These are phyloP conservation scores for Cyaniris semiargus DNA, from an alignment of 2,888 invertebrate species.

Conservation along the genomic window DNA sequence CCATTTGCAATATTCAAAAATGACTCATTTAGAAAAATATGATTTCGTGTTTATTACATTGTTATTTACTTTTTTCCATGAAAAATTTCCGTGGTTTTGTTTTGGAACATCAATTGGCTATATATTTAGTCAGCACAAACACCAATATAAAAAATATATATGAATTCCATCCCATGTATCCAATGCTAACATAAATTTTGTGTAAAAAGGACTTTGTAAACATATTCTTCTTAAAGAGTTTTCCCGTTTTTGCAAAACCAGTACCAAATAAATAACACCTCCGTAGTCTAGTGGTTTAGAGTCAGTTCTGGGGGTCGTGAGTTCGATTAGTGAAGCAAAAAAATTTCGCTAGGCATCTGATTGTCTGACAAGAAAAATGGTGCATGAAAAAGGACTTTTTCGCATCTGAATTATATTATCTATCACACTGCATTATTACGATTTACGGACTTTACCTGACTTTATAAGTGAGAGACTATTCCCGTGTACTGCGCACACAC, in stretches of 20 bases:
- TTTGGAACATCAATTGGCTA: background rate
- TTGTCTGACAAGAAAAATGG: too few relatives aligned
- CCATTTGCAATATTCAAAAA: too few relatives aligned
- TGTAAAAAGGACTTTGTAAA: conserved; percentile 22
- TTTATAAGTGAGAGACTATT: background rate
- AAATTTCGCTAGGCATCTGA: too few relatives aligned
- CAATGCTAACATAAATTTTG: conserved; percentile 18
- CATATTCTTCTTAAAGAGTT: conserved; percentile 9
- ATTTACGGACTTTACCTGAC: background rate
- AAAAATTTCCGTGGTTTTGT: too few relatives aligned
- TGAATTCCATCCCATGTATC: background rate
- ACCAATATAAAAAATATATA: background rate
- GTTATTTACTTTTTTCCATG: too few relatives aligned
- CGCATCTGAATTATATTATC: too few relatives aligned
- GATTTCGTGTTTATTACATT: too few relatives aligned
- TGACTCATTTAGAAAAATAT: too few relatives aligned
- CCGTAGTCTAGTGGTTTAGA: too few relatives aligned
- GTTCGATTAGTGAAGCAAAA: too few relatives aligned
- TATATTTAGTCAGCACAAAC: background rate
- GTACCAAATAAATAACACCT: background rate
- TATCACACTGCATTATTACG: background rate
- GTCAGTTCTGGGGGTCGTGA: too few relatives aligned
- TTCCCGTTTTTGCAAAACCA: background rate
- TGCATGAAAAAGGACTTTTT: too few relatives aligned
- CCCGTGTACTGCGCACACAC: background rate